Conservation (phyloP, 2,888 invertebrate genomes). For the Hololepta plana region DNA sequence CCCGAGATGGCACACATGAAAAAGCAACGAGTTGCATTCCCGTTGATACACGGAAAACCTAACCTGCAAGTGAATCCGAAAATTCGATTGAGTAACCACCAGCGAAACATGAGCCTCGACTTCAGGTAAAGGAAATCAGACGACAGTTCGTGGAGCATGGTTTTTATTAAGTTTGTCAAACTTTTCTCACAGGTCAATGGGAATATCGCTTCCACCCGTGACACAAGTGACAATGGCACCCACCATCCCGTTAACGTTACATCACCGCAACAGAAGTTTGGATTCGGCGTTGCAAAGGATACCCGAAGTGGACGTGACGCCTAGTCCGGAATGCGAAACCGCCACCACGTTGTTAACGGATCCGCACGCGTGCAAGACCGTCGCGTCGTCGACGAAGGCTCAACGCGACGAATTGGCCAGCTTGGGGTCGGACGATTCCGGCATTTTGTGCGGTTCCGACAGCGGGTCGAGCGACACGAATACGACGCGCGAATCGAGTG, state of each 20-base stretch:
- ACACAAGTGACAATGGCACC: conserved; percentile 31
- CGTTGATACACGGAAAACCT: conserved; percentile 38
- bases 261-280: conserved; percentile 76
- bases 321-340: conserved; percentile 42
- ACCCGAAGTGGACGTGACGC: conserved; percentile 62
- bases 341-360: conserved; percentile 22
- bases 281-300: conserved; percentile 81
- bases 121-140: too few species aligned
- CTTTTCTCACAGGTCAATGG: conserved; percentile 37
- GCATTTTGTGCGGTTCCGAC: conserved; percentile 47
- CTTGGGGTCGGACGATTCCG: conserved; percentile 64
- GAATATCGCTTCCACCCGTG: conserved; percentile 41
- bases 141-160: conserved; percentile 1
- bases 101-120: conserved; percentile 77
- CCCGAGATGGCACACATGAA: too few species aligned
- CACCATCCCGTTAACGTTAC: conserved; percentile 36
- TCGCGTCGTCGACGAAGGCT: conserved; percentile 25
- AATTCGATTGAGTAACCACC: conserved; percentile 47
- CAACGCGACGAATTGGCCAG: conserved; percentile 40
- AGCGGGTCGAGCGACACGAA: conserved; percentile 29
- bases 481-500: conserved; percentile 31
- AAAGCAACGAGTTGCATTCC: too few species aligned
- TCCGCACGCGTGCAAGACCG: conserved; percentile 16
- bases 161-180: background rate
- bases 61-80: conserved; percentile 26